A percentile compares a stretch with the other conserved stretches of the same genome.
Evolutionary conservation across 2,888 invertebrate species (phyloP).

Genomic region (Scaptodrosophila latifasciaeformis): DNA sequence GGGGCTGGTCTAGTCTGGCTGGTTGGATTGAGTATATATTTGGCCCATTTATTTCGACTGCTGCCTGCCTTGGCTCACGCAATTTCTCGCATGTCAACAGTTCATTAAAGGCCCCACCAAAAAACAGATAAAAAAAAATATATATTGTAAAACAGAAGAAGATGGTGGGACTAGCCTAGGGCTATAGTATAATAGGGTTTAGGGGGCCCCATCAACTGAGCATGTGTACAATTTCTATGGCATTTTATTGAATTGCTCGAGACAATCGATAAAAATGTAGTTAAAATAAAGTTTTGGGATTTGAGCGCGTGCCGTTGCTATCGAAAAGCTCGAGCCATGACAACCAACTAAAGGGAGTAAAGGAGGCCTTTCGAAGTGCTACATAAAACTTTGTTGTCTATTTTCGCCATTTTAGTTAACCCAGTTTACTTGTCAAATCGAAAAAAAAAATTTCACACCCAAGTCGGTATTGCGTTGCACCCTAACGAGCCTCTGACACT

Average conservation of each 20-base stretch:
- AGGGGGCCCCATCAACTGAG: too few species aligned
- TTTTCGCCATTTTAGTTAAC: conserved; percentile 32
- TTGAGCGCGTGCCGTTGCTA: conserved; percentile 15
- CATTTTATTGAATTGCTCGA: conserved; percentile 39
- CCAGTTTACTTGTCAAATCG: conserved; percentile 4
- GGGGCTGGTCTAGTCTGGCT: too few species aligned
- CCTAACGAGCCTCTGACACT: neutral
- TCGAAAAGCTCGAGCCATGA: neutral
- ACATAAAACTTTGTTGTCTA: conserved; percentile 36
- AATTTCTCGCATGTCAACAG: conserved; percentile 58
- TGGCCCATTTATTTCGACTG: neutral
- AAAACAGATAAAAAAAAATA: conserved; percentile 17
- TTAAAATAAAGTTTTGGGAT: conserved; percentile 50
- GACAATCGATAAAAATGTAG: conserved; percentile 57
- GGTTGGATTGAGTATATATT: too few species aligned
- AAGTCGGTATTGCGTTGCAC: conserved; percentile 3
- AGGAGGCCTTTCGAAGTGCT: too few species aligned
- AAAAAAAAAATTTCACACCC: neutral
- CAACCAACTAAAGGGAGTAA: too few species aligned
- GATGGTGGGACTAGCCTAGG: neutral
- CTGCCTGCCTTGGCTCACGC: conserved; percentile 38
- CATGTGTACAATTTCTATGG: conserved; percentile 16
- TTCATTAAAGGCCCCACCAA: conserved; percentile 42
- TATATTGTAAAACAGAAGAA: neutral
- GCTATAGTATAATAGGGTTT: too few species aligned